Evolutionary conservation across 2,797 vertebrate genomes (phyloP).

Genomic region (Danio kyathit): DNA sequence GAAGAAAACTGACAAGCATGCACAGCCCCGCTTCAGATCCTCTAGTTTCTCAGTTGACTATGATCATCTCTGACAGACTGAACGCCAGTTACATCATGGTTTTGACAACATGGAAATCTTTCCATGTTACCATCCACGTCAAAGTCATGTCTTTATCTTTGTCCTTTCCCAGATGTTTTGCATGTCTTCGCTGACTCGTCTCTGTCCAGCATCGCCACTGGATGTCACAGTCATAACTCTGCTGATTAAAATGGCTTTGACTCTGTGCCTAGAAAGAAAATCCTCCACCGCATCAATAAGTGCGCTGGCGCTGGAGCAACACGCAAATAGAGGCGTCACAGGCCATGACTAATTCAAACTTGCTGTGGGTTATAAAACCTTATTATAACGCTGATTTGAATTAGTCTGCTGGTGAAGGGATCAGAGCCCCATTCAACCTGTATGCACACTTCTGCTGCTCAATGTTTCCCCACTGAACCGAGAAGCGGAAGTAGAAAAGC

Average conservation of each 20-base stretch:
- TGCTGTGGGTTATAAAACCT: constrained; percentile 51
- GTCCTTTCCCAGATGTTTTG: constrained; percentile 14
- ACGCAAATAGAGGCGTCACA: constrained; percentile 35
- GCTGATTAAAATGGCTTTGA: constrained; percentile 30
- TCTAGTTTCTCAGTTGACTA: constrained; percentile 16
- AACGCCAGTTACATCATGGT: constrained; percentile 22
- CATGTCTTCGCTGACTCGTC: neutral
- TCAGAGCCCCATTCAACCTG: constrained; percentile 35
- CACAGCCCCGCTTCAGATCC: neutral
- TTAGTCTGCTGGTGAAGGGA: constrained; percentile 48
- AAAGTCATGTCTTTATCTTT: constrained; percentile 27
- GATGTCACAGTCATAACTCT: constrained; percentile 37
- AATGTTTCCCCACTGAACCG: constrained; percentile 48
- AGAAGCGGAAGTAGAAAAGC: constrained; percentile 16
- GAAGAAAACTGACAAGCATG: neutral
- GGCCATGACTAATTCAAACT: constrained; percentile 42
- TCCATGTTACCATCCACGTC: constrained; percentile 39
- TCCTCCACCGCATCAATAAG: constrained; percentile 26
- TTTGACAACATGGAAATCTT: constrained; percentile 34
- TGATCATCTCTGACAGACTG: constrained; percentile 45
- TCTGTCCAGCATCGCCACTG: constrained; percentile 6
- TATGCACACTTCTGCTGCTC: constrained; percentile 32
- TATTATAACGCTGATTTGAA: constrained; percentile 46
- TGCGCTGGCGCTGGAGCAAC: constrained; percentile 14
- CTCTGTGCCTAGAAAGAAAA: constrained; percentile 30